Base-by-base conservation (phyloP, 2,888 invertebrate genomes). In the Pinctada fucata region DNA sequence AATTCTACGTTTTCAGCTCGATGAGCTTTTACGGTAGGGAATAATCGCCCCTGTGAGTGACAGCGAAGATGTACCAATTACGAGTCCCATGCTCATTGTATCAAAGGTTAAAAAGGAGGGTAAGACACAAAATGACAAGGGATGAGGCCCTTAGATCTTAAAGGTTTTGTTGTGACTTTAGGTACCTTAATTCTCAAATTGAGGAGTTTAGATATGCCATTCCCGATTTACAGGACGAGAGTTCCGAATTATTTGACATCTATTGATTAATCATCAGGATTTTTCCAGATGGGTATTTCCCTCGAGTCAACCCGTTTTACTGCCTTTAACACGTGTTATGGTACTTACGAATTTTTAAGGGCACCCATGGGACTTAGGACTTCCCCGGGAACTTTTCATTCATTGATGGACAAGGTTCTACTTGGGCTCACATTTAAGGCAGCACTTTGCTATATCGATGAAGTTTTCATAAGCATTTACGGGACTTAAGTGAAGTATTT, bases 1-100 rank as follows among this genome's bases (percentile, higher is more conserved):
- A 79, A 74, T 77, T 5, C 65, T 82, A 8, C 65, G 79, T 5
- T 65, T 73, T n/a, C 81, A 82, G 47, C 49, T 82, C 3, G 75
- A 76, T 68, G 79, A 82, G 70, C 47, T 77, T 3, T 64, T 82
- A 31, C 49, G 51, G 8, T 77, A 79, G 51, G 79, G 77, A 49
- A 69, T 79, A 47, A 79, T 73, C 50, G 31, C 72, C 13, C 66
- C 73, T 50, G 79, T 76, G 5, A 48, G 52, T 66, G 76, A 76
- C 63, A 58, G 6, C 66, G 81, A 79, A 58, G 70, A 73, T n/a
- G 13, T 79, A 16, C 79, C 79, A 2, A 79, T 81, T 3, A 74
- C 79, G 47, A 77, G 79, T 72, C 81, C 81, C 3, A 79, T 79
- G 47, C 79, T 82, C 3, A 72, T 79, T 16, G 77, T 82, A 16